These are phyloP conservation scores for Schrankia costaestrigalis DNA, from an alignment of 2,888 invertebrate species.

Conservation along the genomic window DNA sequence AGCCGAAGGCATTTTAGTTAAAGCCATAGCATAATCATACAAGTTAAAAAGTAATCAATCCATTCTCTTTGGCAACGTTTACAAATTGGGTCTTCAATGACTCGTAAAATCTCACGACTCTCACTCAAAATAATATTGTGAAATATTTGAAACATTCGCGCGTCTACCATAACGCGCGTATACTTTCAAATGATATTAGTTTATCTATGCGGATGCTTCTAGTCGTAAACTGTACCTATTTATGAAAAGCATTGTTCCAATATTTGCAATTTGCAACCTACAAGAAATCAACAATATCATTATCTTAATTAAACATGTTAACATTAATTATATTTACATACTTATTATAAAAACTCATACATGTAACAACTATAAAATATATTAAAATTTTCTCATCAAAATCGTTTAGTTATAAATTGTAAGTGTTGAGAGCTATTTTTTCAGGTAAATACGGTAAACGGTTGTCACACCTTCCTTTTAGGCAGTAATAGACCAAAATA, in stretches of 20 bases:
- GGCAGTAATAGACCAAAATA: no score
- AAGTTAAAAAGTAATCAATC: constrained; percentile 79
- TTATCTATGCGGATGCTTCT: constrained; percentile 16
- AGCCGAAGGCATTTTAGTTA: constrained; percentile 61
- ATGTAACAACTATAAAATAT: no score
- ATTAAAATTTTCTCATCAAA: no score
- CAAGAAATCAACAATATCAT: no score
- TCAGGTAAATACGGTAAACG: no score
- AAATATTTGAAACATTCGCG: constrained; percentile 53
- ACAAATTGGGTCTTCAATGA: constrained; percentile 74
- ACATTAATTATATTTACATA: no score
- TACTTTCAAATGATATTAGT: constrained; percentile 45
- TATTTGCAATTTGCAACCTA: no score
- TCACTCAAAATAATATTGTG: constrained; percentile 59
- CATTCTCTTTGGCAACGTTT: constrained; percentile 72
- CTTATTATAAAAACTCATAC: no score
- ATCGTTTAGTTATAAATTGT: no score
- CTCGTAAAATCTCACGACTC: constrained; percentile 68
- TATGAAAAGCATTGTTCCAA: constrained; percentile 8
- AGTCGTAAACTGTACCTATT: constrained; percentile 17
- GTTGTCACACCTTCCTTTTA: no score
- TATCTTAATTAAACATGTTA: no score
- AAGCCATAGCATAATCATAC: constrained; percentile 65
- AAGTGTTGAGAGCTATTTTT: no score
- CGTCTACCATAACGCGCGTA: constrained; percentile 38